These are phyloP conservation scores for Smittia aterrima DNA, from an alignment of 2,888 invertebrate genomes.

Conservation along the genomic window DNA sequence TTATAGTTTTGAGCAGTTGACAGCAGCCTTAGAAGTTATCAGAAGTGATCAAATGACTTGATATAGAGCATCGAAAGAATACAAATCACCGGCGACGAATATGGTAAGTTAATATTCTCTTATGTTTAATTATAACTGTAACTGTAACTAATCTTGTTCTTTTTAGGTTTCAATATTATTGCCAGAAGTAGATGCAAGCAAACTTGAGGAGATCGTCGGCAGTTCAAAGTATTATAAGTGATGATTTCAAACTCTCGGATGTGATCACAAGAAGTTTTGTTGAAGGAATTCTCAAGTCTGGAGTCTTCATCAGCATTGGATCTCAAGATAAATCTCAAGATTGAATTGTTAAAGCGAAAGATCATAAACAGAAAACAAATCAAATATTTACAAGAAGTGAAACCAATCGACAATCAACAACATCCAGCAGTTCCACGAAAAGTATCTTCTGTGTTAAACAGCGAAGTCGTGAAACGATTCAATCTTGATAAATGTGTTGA, in stretches of 20 bases:
- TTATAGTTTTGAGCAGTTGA: no score
- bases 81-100: background rate
- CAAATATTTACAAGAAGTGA: slow-evolving; percentile 44
- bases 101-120: background rate
- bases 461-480: slow-evolving; percentile 49
- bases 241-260: background rate
- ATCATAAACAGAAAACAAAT: no score
- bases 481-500: slow-evolving; percentile 79
- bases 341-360: no score
- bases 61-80: no score
- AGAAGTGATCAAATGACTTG: no score
- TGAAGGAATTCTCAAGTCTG: background rate
- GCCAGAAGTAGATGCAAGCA: background rate
- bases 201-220: background rate
- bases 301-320: background rate
- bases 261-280: background rate
- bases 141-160: background rate
- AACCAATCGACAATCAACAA: background rate
- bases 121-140: background rate
- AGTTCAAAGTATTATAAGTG: background rate
- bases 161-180: background rate
- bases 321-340: background rate
- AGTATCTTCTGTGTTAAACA: background rate
- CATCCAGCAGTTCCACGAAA: background rate
- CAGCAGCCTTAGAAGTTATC: no score